Percentiles rank a stretch among this genome's conserved stretches.
Conservation (phyloP, 1,140 invertebrate genomes). For the Venustaconcha ellipsiformis region DNA sequence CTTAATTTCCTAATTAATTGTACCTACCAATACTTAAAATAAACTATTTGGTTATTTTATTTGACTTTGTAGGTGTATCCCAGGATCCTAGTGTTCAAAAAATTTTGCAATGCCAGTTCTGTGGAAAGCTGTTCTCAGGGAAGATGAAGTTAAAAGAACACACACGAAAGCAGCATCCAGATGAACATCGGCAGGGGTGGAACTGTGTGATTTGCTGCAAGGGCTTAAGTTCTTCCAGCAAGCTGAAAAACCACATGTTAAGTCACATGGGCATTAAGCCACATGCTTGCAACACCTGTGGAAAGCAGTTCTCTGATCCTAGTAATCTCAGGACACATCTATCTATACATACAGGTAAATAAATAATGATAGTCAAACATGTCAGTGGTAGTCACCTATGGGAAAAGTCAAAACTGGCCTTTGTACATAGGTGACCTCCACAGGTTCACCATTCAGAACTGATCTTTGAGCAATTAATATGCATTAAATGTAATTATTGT, state of each 20-base stretch:
- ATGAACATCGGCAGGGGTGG: constrained; percentile 16
- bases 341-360: constrained; percentile 47
- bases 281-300: constrained; percentile 41
- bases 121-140: constrained; percentile 12
- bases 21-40: too few species aligned
- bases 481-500: too few species aligned
- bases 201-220: constrained; percentile 39
- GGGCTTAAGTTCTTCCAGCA: constrained; percentile 36
- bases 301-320: constrained; percentile 47
- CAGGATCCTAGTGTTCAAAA: constrained; percentile 25
- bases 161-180: constrained; percentile 12
- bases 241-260: constrained; percentile 42
- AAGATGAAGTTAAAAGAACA: constrained; percentile 15
- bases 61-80: constrained; percentile 18
- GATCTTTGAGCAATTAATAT: too few species aligned
- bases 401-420: too few species aligned
- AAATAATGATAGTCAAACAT: too few species aligned
- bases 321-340: constrained; percentile 50
- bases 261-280: constrained; percentile 48
- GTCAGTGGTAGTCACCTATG: too few species aligned
- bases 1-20: too few species aligned
- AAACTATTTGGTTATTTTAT: too few species aligned
- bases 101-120: constrained; percentile 22
- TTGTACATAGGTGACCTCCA: too few species aligned
- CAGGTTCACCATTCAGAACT: too few species aligned